phyloP scores from a whole-genome alignment of 2,797 vertebrate species.

The Limosa lapponica region DNA sequence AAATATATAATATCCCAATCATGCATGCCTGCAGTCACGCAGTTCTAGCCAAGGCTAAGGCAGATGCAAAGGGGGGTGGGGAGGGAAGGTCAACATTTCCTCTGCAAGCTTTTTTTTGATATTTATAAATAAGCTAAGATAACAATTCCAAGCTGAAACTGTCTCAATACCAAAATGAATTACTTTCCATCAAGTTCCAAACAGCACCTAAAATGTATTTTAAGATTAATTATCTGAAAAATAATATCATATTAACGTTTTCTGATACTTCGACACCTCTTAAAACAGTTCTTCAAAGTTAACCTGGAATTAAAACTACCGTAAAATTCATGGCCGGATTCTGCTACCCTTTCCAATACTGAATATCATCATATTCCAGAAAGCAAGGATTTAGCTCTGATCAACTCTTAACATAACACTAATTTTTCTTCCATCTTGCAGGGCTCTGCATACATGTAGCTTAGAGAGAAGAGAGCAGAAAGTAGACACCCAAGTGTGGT shows the following conservation, averaged over 20 bases:
- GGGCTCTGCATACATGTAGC: background rate
- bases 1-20: constrained; percentile 1
- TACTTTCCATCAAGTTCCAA: background rate
- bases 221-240: background rate
- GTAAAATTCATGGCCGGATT: background rate
- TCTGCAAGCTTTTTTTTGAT: background rate
- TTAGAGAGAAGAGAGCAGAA: background rate
- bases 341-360: background rate
- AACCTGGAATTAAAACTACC: background rate
- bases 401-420: background rate
- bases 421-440: background rate
- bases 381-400: background rate
- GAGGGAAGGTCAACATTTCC: background rate
- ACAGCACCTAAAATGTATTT: background rate
- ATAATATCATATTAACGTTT: background rate
- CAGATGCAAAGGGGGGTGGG: background rate
- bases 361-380: background rate
- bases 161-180: background rate
- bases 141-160: constrained; percentile 9
- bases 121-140: constrained; percentile 29
- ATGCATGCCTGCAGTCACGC: background rate
- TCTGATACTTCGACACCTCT: background rate
- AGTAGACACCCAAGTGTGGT: background rate
- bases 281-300: background rate
- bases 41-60: background rate